A percentile compares a stretch with the other conserved stretches of the same genome.
These are phyloP conservation scores for Drosophila erecta DNA, from an alignment of 1,140 invertebrate species.

Conservation along the genomic window DNA sequence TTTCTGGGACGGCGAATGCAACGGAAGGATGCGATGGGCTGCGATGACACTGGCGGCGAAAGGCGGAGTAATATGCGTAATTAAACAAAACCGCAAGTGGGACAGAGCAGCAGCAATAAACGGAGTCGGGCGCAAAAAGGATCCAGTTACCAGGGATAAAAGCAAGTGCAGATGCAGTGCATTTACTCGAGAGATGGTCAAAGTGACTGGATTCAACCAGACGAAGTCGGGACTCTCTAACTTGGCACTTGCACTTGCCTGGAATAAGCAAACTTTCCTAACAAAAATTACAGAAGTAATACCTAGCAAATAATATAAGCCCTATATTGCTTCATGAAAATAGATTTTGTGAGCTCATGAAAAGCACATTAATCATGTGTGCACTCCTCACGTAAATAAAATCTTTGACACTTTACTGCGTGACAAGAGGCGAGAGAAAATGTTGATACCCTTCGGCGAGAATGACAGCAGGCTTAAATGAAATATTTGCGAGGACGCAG, in stretches of 20 bases:
- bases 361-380: too few relatives aligned
- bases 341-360: too few relatives aligned
- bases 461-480: constrained; percentile 56
- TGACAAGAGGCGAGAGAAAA: constrained; percentile 7
- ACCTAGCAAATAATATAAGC: too few relatives aligned
- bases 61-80: constrained; percentile 74
- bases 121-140: constrained; percentile 31
- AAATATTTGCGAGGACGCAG: constrained; percentile 63
- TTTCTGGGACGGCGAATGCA: background rate
- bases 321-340: too few relatives aligned
- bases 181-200: background rate
- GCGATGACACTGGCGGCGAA: constrained; percentile 9
- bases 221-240: background rate
- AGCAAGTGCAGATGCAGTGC: constrained; percentile 48
- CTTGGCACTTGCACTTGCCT: too few relatives aligned
- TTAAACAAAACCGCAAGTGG: constrained; percentile 80
- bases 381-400: background rate
- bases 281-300: too few relatives aligned
- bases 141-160: constrained; percentile 43
- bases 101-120: constrained; percentile 55
- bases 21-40: background rate
- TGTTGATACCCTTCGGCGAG: constrained; percentile 26
- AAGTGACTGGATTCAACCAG: background rate
- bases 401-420: background rate
- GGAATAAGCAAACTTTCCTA: too few relatives aligned